Evolutionary conservation across 2,113 vertebrate genomes (phyloP).

Genomic region (Silurus asotus): DNA sequence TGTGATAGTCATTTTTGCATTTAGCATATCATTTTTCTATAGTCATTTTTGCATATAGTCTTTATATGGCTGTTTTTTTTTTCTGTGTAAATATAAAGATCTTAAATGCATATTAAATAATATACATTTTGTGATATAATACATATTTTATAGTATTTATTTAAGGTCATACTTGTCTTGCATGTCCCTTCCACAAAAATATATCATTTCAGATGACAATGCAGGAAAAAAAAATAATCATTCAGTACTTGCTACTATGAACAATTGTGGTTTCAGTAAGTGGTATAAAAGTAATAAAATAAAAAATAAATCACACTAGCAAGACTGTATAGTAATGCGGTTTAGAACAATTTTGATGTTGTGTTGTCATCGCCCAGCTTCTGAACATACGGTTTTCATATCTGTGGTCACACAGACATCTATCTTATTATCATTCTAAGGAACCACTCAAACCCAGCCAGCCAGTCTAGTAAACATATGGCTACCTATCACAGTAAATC

Average conservation of each 20-base stretch:
- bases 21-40: background rate
- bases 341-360: background rate
- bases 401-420: slow-evolving; percentile 61
- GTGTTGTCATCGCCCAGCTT: slow-evolving; percentile 4
- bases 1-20: background rate
- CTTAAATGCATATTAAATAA: slow-evolving; percentile 34
- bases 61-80: background rate
- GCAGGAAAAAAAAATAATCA: background rate
- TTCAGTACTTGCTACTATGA: background rate
- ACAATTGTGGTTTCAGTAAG: background rate
- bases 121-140: background rate
- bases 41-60: background rate
- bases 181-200: background rate
- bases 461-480: slow-evolving; percentile 35
- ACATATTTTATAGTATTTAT: background rate
- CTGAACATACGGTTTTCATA: background rate
- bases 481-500: slow-evolving; percentile 35
- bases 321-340: background rate
- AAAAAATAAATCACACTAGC: background rate
- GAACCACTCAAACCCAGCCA: slow-evolving; percentile 30
- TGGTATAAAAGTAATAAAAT: slow-evolving; percentile 2
- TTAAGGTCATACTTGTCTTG: background rate
- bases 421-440: background rate
- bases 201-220: background rate
- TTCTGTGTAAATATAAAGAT: slow-evolving; percentile 14